Conservation (phyloP, 37 sponge, comb jelly and placozoan genomes). For the Petrosia ficiformis region DNA sequence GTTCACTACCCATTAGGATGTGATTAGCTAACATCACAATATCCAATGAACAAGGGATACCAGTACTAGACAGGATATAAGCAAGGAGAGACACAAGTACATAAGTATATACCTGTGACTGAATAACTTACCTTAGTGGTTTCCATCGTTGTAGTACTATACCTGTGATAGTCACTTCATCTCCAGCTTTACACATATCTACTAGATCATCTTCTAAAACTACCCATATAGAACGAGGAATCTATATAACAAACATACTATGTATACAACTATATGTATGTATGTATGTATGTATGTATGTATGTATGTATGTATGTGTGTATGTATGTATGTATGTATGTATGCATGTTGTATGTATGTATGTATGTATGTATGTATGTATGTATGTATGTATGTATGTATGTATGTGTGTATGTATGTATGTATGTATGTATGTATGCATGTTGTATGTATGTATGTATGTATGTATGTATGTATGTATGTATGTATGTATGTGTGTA, state of each 20-base stretch:
- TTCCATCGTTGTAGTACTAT: slow-evolving; percentile 61
- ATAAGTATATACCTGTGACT: no score
- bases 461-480: no score
- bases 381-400: no score
- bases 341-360: no score
- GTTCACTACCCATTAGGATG: slow-evolving; percentile 69
- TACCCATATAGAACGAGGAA: slow-evolving; percentile 56
- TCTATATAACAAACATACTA: background rate
- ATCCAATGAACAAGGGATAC: slow-evolving; percentile 64
- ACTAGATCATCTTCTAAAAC: slow-evolving; percentile 69
- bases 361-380: no score
- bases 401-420: no score
- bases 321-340: no score
- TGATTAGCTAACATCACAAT: slow-evolving; percentile 73
- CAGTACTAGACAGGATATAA: slow-evolving; percentile 1
- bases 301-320: no score
- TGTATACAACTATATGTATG: no score
- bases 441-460: no score
- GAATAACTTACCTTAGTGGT: slow-evolving; percentile 33
- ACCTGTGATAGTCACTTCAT: slow-evolving; percentile 71
- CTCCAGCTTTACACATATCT: slow-evolving; percentile 72
- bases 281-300: background rate
- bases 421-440: no score
- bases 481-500: no score
- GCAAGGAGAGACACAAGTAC: background rate